Evolutionary conservation across 2,888 invertebrate species (phyloP).

Genomic region (Epirrhoe tristata): DNA sequence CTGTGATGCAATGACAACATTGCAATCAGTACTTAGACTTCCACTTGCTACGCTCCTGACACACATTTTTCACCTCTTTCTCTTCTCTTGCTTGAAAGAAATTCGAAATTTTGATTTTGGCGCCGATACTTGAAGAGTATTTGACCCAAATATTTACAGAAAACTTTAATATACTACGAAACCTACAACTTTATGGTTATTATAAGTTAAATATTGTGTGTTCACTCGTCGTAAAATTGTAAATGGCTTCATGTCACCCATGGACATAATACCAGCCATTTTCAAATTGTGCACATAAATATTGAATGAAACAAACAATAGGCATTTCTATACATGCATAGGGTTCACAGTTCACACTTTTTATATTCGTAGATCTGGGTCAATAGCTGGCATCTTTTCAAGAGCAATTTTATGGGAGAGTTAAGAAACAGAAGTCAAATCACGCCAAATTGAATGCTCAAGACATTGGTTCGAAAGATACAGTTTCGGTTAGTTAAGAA

Average conservation of each 20-base stretch:
- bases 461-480: conserved; percentile 19
- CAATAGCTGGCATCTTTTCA: not conserved
- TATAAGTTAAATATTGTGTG: too few relatives aligned
- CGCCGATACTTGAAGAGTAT: too few relatives aligned
- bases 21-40: too few relatives aligned
- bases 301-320: conserved; percentile 48
- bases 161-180: too few relatives aligned
- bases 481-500: conserved; percentile 31
- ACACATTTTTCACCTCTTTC: too few relatives aligned
- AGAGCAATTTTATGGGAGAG: not conserved
- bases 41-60: too few relatives aligned
- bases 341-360: conserved; percentile 39
- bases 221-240: conserved; percentile 38
- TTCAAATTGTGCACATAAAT: conserved; percentile 33
- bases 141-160: too few relatives aligned
- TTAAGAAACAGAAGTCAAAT: conserved; percentile 11
- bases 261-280: conserved; percentile 45
- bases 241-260: conserved; percentile 37
- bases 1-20: too few relatives aligned
- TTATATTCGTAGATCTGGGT: not conserved
- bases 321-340: conserved; percentile 42
- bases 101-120: not conserved
- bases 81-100: too few relatives aligned
- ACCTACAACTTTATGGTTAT: too few relatives aligned
- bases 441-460: conserved; percentile 29